Evolutionary conservation across 2,113 vertebrate genomes (phyloP), one percentile per base, ranked within the genome.

Genomic region (Lynx canadensis): DNA sequence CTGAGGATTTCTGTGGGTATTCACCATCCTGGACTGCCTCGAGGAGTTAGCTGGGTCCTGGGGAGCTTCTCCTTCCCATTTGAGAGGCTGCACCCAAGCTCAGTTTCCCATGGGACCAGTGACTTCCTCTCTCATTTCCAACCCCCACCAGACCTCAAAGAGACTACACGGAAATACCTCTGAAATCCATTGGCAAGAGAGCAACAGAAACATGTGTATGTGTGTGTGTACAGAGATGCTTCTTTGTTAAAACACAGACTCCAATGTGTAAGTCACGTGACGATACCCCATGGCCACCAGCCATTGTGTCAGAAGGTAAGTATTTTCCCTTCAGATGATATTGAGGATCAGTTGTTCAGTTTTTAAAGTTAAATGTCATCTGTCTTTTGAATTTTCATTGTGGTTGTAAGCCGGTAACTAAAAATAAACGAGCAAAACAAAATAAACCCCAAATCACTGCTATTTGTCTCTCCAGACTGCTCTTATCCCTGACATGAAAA

Each of bases 281-380:
- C 12, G 16, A n/a, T 29, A 65, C 41, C 23, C 55, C n/a, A 8
- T 79, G 83, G 15, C 31, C n/a, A 8, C 66, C 12, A 13, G 73
- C 25, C 57, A 19, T 63, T 83, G 87, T 41, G 27, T 60, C 11
- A 4, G 25, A 74, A 94, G 25, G 78, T 21, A 41, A 81, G 27
- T 38, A 78, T 85, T 73, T 87, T 50, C 65, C 45, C 60, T 95
- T 92, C 55, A 21, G 48, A 38, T 41, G 11, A 16, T 60, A 33
- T 13, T 74, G 63, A 90, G 19, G 25, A 65, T 33, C 13, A 66
- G 65, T 87, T 69, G 15, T 74, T 95, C 31, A 29, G n/a, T 90
- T 91, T 96, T 66, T 94, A 29, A 95, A 94, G 36, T 74, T 36
- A 79, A 92, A 80, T 69, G 11, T 33, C 33, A 68, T 45, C 66